Evolutionary conservation across 2,113 vertebrate genomes (phyloP).

Genomic region (Pelvicachromis taeniatus): DNA sequence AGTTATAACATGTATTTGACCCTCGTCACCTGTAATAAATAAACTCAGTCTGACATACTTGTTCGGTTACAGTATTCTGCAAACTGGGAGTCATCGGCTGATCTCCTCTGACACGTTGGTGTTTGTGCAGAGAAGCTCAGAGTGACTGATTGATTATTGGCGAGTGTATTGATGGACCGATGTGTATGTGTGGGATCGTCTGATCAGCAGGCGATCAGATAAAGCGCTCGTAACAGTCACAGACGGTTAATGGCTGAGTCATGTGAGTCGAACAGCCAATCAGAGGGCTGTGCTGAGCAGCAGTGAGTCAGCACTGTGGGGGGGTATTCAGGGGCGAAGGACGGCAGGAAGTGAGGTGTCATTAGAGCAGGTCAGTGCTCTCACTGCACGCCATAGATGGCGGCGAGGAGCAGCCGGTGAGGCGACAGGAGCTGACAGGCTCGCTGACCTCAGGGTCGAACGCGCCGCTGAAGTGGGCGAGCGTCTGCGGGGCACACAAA

Average conservation of each 20-base stretch:
- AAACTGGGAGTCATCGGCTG: too few species aligned
- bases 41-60: too few species aligned
- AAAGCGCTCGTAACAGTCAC: background rate
- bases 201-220: background rate
- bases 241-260: background rate
- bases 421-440: constrained; percentile 96
- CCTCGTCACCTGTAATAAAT: background rate
- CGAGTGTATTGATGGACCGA: background rate
- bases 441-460: constrained; percentile 86
- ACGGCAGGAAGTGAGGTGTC: constrained; percentile 36
- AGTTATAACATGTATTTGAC: background rate
- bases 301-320: background rate
- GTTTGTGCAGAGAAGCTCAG: too few species aligned
- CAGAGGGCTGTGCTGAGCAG: background rate
- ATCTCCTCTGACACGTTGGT: background rate
- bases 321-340: background rate
- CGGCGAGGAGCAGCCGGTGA: constrained; percentile 77
- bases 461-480: constrained; percentile 94
- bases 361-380: constrained; percentile 69
- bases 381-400: background rate
- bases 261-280: background rate
- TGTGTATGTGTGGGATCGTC: background rate
- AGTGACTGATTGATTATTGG: background rate
- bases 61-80: too few species aligned
- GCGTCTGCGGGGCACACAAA: constrained; percentile 71